Conservation (phyloP, 2,113 vertebrate genomes). For the Rutilus rutilus region DNA sequence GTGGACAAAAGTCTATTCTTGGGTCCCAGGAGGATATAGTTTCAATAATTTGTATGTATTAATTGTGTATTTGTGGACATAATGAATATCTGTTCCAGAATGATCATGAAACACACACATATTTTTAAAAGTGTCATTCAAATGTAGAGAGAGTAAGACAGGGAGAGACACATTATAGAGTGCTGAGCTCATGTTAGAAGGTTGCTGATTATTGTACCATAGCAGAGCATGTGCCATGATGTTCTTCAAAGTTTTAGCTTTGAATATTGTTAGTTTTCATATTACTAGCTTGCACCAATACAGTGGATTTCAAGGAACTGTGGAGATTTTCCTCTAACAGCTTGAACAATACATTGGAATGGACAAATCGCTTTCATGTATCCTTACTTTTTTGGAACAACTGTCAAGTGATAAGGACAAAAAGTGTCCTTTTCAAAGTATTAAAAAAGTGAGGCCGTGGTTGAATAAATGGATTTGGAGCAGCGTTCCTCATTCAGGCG, state of each 20-base stretch:
- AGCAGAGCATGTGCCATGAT: background rate
- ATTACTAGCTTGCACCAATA: background rate
- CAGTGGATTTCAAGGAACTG: background rate
- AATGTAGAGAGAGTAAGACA: background rate
- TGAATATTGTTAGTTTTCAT: background rate
- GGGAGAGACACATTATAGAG: background rate
- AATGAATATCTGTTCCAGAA: background rate
- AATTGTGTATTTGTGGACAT: background rate
- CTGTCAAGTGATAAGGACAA: constrained; percentile 9
- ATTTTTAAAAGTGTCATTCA: background rate
- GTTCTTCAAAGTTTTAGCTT: background rate
- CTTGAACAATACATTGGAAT: background rate
- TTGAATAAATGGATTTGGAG: constrained; percentile 58
- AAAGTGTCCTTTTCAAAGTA: constrained; percentile 46
- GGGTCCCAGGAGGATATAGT: no score
- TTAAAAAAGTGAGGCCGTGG: constrained; percentile 31
- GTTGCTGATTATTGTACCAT: background rate
- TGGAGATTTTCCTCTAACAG: background rate
- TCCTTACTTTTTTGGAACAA: background rate
- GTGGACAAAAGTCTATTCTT: no score
- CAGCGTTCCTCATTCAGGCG: constrained; percentile 59
- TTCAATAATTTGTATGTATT: background rate
- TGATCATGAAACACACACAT: background rate
- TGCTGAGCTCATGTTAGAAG: background rate
- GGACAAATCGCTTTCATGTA: background rate